Evolutionary conservation across 2,888 invertebrate species (phyloP), one percentile per base, ranked within the genome.

Genomic region (Drosophila melanosoma): DNA sequence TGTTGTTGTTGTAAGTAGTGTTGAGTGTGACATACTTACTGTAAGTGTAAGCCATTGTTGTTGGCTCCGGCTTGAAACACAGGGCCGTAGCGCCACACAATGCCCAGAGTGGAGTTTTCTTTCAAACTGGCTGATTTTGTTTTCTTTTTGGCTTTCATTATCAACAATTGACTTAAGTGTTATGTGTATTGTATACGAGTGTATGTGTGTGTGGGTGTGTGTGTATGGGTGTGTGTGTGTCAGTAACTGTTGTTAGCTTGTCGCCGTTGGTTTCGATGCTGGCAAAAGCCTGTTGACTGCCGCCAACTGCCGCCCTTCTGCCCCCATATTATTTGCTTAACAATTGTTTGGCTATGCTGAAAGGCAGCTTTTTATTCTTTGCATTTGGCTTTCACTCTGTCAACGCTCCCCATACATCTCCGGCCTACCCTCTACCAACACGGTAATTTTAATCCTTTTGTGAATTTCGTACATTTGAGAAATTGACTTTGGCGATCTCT

Each of bases 371-470:
- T 68, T 56, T 64, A 57, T 70, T 60, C 54, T 71, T 70, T 54
- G 32, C 51, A 58, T 36, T 70, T 53, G 26, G 23, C 61, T 60
- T 67, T 48, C 20, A 20, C 57, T n/a, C n/a, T 32, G 36, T n/a
- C 26, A 11, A 17, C 17, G 26, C 53, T 35, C 17, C 40, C 8
- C n/a, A n/a, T 29, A 7, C 2, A 32, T 3, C 26, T 6, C 20
- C 10, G 38, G 49, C 52, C 32, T 45, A 20, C 20, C 32, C 38
- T 7, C 6, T 17, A 8, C 11, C 58, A 15, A 12, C 61, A 45
- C 54, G 38, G 59, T 66, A 70, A 75, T 74, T 77, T 85, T 83
- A 85, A 85, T 83, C 88, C 85, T 85, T 88, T 86, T 81, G 83
- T 85, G 75, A 61, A 51, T 51, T 12, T 53, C 63, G 69, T 71